Base-by-base conservation (phyloP, 2,113 vertebrate species). In the Sinocyclocheilus anshuiensis region DNA sequence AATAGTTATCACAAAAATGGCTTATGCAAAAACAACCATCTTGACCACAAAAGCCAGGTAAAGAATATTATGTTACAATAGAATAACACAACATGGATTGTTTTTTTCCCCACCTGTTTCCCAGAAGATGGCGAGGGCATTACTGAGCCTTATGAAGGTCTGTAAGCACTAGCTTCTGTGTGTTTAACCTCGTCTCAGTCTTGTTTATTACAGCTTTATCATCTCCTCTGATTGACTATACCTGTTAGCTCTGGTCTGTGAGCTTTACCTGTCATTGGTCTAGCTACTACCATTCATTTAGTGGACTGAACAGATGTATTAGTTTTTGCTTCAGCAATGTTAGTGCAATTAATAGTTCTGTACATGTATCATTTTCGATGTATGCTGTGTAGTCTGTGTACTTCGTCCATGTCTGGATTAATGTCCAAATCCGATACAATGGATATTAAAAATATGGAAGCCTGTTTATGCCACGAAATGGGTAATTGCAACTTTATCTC, bases 101-200 rank as follows among this genome's bases (percentile, higher is more conserved):
- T 92, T 94, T 93, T 92, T 93, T 81, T 92, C 90, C 87, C 90
- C 86, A 91, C 90, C 71, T 89, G 94, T 94, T 93, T 82, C 93
- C 79, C 94, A 96, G 96, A 96, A 94, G 95, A 95, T 95, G 96
- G 94, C 95, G 94, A 96, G 92, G 95, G 96, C 94, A 94, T 95
- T 92, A 92, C 95, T 94, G 95, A 96, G 91, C 91, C 94, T 94
- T 95, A 91, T 93, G 95, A 96, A 97, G 96, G 96, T 97, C 94
- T 96, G 96, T 97, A 96, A 77, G 29, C 78, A 18, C 33, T 83
- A 36, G 83, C 22, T 42, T 72, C 39, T 63, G 45, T 88, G 72
- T 85, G 76, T 74, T 55, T 59, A 84, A 50, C 69, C 11, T 67
- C 6, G 10, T 81, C 79, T 82, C 63, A 9, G 63, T 82, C 63